Percentiles rank a stretch among this genome's conserved stretches.
Conservation (phyloP, 1,140 invertebrate genomes). For the Lordiphosa collinella region DNA sequence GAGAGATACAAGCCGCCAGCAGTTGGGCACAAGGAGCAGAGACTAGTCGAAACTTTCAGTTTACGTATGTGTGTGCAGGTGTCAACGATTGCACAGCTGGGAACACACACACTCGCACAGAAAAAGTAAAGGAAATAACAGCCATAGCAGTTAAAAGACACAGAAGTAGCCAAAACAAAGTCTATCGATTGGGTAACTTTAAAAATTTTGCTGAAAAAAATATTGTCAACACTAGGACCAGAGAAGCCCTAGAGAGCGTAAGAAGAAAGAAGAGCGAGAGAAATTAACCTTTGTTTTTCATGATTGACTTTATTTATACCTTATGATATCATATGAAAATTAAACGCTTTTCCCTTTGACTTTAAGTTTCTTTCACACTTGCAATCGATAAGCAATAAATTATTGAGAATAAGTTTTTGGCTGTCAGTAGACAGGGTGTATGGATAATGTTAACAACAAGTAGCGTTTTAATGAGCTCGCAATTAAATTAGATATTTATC, state of each 20-base stretch:
- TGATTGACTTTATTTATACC: constrained; percentile 20
- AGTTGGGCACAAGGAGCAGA: constrained; percentile 58
- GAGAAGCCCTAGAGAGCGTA: background rate
- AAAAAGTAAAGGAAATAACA: constrained; percentile 50
- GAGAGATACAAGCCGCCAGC: constrained; percentile 31
- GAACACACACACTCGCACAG: constrained; percentile 33
- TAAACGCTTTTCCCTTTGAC: constrained; percentile 23
- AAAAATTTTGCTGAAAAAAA: constrained; percentile 44
- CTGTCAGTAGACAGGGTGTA: too few relatives aligned
- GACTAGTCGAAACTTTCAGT: constrained; percentile 45
- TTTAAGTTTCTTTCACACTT: constrained; percentile 2
- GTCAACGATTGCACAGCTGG: constrained; percentile 73
- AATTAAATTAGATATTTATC: too few relatives aligned
- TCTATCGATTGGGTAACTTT: constrained; percentile 37
- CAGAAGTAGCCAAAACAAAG: constrained; percentile 31
- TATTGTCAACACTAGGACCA: constrained; percentile 33
- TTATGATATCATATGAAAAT: too few relatives aligned
- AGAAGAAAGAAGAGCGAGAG: background rate
- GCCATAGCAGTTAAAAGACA: constrained; percentile 43
- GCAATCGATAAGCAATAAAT: constrained; percentile 35
- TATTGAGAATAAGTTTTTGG: constrained; percentile 28
- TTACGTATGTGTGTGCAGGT: constrained; percentile 42
- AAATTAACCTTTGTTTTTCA: constrained; percentile 27
- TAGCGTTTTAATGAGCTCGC: too few relatives aligned
- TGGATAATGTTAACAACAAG: too few relatives aligned